Evolutionary conservation across 2,888 invertebrate species (phyloP).

Genomic region (Polyommatus iphigenia): DNA sequence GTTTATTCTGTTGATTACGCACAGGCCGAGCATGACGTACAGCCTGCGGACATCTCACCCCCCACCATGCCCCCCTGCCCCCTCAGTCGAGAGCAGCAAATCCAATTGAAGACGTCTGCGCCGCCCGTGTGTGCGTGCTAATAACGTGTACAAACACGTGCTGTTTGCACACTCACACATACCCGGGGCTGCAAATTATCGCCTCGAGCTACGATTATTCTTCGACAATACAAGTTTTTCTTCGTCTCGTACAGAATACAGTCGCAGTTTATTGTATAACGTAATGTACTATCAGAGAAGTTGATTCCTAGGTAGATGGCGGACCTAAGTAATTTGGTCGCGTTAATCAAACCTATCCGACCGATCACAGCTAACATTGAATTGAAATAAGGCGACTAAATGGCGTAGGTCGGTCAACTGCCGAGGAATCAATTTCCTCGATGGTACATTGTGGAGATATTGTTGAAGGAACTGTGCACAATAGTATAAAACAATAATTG

Average conservation of each 20-base stretch:
- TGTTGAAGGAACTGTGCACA: background rate
- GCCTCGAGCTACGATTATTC: background rate
- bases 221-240: background rate
- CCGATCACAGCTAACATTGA: no score
- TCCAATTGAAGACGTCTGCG: conserved; percentile 10
- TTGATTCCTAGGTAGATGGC: no score
- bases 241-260: background rate
- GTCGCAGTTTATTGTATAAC: background rate
- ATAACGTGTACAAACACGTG: background rate
- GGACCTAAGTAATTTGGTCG: no score
- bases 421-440: no score
- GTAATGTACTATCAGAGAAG: no score
- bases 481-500: background rate
- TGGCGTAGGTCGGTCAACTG: no score
- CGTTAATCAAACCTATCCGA: no score
- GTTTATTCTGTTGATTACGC: conserved; percentile 7
- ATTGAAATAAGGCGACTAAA: no score
- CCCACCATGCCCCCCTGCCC: background rate
- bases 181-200: background rate
- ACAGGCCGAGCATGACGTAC: background rate
- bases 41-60: background rate
- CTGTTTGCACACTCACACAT: background rate
- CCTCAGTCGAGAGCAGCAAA: background rate
- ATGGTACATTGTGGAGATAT: background rate
- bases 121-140: background rate